Base-by-base conservation (phyloP, 2,888 invertebrate genomes). In the Drosophila subsilvestris region DNA sequence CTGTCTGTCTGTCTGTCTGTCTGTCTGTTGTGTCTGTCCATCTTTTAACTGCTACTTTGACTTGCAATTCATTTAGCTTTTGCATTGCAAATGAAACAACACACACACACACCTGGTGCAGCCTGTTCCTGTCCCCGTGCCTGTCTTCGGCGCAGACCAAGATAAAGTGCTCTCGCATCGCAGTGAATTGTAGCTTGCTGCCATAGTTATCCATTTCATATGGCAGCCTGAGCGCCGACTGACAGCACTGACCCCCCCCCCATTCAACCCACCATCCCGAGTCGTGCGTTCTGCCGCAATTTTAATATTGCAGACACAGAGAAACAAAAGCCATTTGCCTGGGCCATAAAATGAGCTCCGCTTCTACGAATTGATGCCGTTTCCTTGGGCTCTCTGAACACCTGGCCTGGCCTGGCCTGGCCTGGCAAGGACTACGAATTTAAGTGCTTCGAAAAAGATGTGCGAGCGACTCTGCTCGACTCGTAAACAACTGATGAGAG, bases 31-130 rank as follows among this genome's bases (percentile, higher is more conserved):
- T 27, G 9, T 27, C 27, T 2, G 37, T n/a, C 37, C 37, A 37
- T 37, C 37, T 79, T 76, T 83, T 80, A 82, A 82, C 82, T 85
- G 80, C 82, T 85, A 80, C 79, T 80, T 82, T 82, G 80, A 78
- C 76, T 79, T 79, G 78, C 70, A 82, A 81, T 81, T 81, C 82
- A 84, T 82, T 82, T 82, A 73, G 84, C 69, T 67, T 37, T 69
- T 75, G 75, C 79, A 79, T 72, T 69, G 74, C 78, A 74, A 74
- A 75, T 81, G 74, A 62, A 77, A 72, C 74, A 66, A 55, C n/a
- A 76, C 51, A 63, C 65, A 59, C 75, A 72, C 76, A 66, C 57
- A 76, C 49, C 66, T 68, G 66, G 22, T 63, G 55, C 53, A 68
- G 20, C 67, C 50, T 54, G 47, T 32, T 47, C 56, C 42, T 7